These are phyloP conservation scores for Rutpela maculata DNA, from an alignment of 2,888 invertebrate species.

Conservation along the genomic window DNA sequence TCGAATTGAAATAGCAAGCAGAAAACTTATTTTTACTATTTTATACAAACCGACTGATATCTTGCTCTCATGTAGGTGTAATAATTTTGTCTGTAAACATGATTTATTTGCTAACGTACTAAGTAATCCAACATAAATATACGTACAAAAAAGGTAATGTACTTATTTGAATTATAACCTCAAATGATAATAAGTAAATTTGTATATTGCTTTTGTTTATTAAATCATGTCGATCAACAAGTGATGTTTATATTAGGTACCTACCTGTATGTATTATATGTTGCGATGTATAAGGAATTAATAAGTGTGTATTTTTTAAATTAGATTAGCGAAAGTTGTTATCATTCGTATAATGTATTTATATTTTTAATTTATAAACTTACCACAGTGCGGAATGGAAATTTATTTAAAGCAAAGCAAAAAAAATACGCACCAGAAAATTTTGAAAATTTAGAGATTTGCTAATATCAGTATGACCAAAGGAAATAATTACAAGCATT, in stretches of 20 bases:
- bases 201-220: background rate
- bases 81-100: constrained; percentile 13
- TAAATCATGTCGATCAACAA: background rate
- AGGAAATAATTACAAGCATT: too few relatives aligned
- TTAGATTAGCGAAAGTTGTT: too few relatives aligned
- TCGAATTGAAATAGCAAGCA: background rate
- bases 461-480: too few relatives aligned
- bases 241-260: background rate
- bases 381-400: too few relatives aligned
- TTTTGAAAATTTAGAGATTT: too few relatives aligned
- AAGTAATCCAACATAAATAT: background rate
- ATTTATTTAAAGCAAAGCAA: too few relatives aligned
- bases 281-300: background rate
- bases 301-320: background rate
- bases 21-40: background rate
- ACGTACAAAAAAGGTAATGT: background rate
- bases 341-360: too few relatives aligned
- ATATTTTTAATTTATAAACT: too few relatives aligned
- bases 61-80: background rate
- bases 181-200: background rate
- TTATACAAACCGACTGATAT: background rate
- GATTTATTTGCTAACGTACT: constrained; percentile 12
- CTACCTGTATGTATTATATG: background rate
- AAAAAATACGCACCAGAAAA: too few relatives aligned
- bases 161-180: background rate